Base-by-base conservation (phyloP, 1,140 invertebrate genomes). In the Zaprionus gabonicus region DNA sequence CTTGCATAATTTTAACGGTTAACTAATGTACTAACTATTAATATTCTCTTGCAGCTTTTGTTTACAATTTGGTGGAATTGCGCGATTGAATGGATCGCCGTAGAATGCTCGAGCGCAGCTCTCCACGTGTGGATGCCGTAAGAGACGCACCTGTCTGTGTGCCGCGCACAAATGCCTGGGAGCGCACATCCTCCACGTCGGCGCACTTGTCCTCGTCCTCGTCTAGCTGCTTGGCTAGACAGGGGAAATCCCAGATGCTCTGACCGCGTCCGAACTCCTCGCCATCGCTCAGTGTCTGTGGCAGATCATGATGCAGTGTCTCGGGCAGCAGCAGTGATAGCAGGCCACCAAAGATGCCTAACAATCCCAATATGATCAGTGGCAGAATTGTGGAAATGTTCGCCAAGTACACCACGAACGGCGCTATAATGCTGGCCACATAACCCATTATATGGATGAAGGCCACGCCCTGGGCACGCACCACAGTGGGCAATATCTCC, bases 371-470 rank as follows among this genome's bases (percentile, higher is more conserved):
- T n/a, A 97, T 95, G 1, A 97, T 83, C 0, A 97, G 93, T 0
- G 97, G 97, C 1, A 98, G 92, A 0, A 95, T 93, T 7, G 95
- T 93, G 0, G 95, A 95, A 36, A 97, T 93, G 51, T 95, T 95
- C 10, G 95, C 95, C 93, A 97, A 93, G 83, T 97, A 97, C 9
- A 97, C 96, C 6, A 98, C 95, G 82, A 97, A 97, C 0, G 97
- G 97, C 0, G 96, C 95, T 1, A 97, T 91, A 64, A 97, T 97
- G 65, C 96, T 97, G 9, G 96, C 96, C 0, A 97, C 95, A 81
- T 97, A 97, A 38, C 97, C 97, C 94, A 96, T 96, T 56, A 97
- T 97, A 81, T 97, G 97, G 57, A 97, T 97, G 1, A 97, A 93
- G n/a, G 96, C 96, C 1, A 97, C 95, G 0, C 97, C 97, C 93